Evolutionary conservation across 2,888 invertebrate species (phyloP).

Genomic region (Coelopa pilipes): DNA sequence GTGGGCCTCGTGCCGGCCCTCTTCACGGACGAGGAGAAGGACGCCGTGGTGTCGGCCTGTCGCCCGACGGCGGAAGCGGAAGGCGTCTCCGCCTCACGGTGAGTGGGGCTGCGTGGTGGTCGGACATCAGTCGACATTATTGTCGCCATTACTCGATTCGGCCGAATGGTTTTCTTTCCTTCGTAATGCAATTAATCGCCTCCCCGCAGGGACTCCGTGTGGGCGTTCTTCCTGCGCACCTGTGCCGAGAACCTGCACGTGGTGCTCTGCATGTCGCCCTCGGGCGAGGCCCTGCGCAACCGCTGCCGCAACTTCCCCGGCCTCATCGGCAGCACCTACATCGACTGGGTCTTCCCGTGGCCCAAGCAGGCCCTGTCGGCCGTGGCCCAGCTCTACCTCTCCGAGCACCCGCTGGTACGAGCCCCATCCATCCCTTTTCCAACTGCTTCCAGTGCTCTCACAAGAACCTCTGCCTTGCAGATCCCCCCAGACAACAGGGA

Average conservation of each 20-base stretch:
- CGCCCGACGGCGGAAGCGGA: constrained; percentile 77
- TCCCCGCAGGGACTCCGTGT: constrained; percentile 77
- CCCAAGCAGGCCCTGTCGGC: constrained; percentile 88
- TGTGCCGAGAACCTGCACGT: constrained; percentile 88
- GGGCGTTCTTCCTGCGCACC: constrained; percentile 83
- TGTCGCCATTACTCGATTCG: too few relatives aligned
- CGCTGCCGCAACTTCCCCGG: constrained; percentile 92
- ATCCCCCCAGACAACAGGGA: constrained; percentile 77
- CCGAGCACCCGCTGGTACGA: constrained; percentile 73
- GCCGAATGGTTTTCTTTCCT: not conserved
- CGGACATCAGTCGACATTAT: too few relatives aligned
- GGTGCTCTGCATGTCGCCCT: constrained; percentile 90
- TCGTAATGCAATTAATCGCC: not conserved
- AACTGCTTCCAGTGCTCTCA: not conserved
- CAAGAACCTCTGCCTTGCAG: constrained; percentile 57
- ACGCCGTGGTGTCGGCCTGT: constrained; percentile 77
- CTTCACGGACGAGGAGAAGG: constrained; percentile 90
- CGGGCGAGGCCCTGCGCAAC: constrained; percentile 83
- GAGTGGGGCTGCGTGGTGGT: constrained; percentile 20
- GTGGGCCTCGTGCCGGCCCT: constrained; percentile 88
- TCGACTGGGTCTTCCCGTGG: constrained; percentile 96
- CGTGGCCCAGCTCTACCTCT: constrained; percentile 85
- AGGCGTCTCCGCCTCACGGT: constrained; percentile 81
- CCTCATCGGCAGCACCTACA: constrained; percentile 89
- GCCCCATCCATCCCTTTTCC: not conserved